Conservation (phyloP, 2,113 vertebrate genomes). For the Larimichthys polyactis region DNA sequence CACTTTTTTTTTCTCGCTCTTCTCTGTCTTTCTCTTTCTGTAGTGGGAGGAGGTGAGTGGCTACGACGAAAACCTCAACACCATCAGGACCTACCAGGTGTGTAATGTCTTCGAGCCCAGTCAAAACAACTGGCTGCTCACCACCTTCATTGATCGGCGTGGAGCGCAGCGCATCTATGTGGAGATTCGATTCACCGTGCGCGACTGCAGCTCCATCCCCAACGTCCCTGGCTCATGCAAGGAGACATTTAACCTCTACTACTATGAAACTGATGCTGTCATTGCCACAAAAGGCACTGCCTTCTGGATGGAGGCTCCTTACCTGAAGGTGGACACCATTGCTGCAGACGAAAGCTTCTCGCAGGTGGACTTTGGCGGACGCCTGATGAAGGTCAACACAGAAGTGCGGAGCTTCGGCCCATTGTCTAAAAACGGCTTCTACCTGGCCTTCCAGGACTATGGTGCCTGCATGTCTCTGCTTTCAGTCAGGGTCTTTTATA, state of each 20-base stretch:
- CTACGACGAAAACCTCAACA: slow-evolving; percentile 99
- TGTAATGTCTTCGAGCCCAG: slow-evolving; percentile 98
- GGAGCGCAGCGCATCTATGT: slow-evolving; percentile 96
- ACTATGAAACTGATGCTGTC: slow-evolving; percentile 96
- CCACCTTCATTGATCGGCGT: slow-evolving; percentile 94
- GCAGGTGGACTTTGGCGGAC: slow-evolving; percentile 98
- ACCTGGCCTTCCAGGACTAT: slow-evolving; percentile 98
- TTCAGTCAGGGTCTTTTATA: slow-evolving; percentile 97
- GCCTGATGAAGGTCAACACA: slow-evolving; percentile 98
- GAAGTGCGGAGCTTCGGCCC: slow-evolving; percentile 98
- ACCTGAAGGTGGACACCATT: slow-evolving; percentile 99
- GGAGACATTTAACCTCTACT: slow-evolving; percentile 99
- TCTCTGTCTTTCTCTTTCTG: slow-evolving; percentile 38
- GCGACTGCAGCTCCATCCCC: slow-evolving; percentile 98
- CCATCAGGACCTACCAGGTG: slow-evolving; percentile 98
- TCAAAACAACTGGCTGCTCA: slow-evolving; percentile 99
- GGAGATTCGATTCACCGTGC: slow-evolving; percentile 98
- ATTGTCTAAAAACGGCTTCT: slow-evolving; percentile 95
- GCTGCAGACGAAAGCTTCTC: slow-evolving; percentile 99
- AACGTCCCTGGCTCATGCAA: slow-evolving; percentile 98
- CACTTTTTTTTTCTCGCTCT: slow-evolving; percentile 26
- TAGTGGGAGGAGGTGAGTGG: slow-evolving; percentile 99
- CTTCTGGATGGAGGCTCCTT: slow-evolving; percentile 98
- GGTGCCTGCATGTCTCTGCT: slow-evolving; percentile 99
- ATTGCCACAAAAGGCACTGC: slow-evolving; percentile 96